Base-by-base conservation (phyloP, 2,888 invertebrate genomes). In the Nebria brevicollis region DNA sequence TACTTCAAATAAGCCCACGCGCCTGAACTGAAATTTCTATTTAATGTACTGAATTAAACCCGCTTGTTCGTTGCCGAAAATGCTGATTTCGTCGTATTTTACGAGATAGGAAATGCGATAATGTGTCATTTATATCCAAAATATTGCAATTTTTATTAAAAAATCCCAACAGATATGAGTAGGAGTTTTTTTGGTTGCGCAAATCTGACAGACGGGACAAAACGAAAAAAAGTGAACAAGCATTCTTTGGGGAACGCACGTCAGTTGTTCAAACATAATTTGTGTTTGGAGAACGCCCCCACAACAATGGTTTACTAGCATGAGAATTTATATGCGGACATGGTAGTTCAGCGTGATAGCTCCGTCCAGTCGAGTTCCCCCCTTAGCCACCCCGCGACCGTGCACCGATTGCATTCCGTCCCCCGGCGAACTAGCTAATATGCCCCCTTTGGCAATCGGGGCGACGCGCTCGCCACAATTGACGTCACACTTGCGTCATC, bases 251-350 rank as follows among this genome's bases (percentile, higher is more conserved):
- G 54, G 54, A 54, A 54, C 54, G 54, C 13, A 2, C 54, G 54
- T 54, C 54, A 54, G 54, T 54, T 6, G 54, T 54, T 54, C 54
- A 54, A 54, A 54, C 54, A 54, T 54, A 54, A 54, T 54, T 54
- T 54, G 54, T 54, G 54, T 54, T 54, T 54, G 54, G 8, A 2
- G 8, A 54, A 54, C 54, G 54, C 54, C 54, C 54, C 54, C 54
- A 54, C 54, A 54, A 54, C 54, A 54, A 54, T 54, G 54, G 54
- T 54, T 54, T 54, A 54, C 54, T 54, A 54, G 54, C 54, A 54
- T 54, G 54, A 54, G 54, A 54, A 54, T 54, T 8, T 54, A 54
- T 54, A 54, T 54, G 54, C 54, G 54, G 54, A 54, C 54, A 54
- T 54, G 54, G 54, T 54, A 13, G 54, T 54, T 54, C 54, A 54